Base-by-base conservation (phyloP, 2,113 vertebrate genomes). In the Hyperopisus bebe region DNA sequence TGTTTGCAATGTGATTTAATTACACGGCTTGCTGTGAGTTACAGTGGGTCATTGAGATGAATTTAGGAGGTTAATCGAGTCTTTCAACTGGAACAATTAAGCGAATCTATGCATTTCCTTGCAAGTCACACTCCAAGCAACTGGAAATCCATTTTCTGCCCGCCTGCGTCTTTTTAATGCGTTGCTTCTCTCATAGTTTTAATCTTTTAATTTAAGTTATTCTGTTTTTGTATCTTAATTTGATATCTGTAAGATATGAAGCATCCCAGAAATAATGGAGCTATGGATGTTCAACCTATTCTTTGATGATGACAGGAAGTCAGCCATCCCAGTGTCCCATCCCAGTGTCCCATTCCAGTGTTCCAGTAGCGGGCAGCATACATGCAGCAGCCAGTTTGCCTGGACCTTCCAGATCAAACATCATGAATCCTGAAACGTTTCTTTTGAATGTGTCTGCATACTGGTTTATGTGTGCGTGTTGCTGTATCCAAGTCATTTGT, bases 1-100 rank as follows among this genome's bases (percentile, higher is more conserved):
- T 88, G 35, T 80, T 53, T 89, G 70, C 13, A 47, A 39, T 46
- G 24, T 89, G 66, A 80, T 80, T 47, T 89, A 35, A 89, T 80
- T 48, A 89, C 70, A 82, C 10, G 47, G 66, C 47, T 47, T 44
- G 77, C 44, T 89, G 35, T 70, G 44, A 39, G 44, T 35, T 47
- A 42, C 58, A 70, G 44, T 31, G 42, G 46, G 66, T 50, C 88
- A 80, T 27, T 80, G n/a, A 88, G 66, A 80, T 80, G 42, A 89
- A 51, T 80, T 51, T 46, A 66, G 24, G 11, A n/a, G 53, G 39
- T 88, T 88, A 70, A 66, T 66, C 39, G 10, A 46, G 85, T 51
- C 85, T 35, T 31, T 53, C n/a, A 51, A 9, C 48, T 27, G 85
- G 85, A 86, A 50, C 48, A 84, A 10, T 84, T 84, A 84, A 47